These are phyloP conservation scores for Rhynchophorus ferrugineus DNA, from an alignment of 1,140 invertebrate species.

Conservation along the genomic window DNA sequence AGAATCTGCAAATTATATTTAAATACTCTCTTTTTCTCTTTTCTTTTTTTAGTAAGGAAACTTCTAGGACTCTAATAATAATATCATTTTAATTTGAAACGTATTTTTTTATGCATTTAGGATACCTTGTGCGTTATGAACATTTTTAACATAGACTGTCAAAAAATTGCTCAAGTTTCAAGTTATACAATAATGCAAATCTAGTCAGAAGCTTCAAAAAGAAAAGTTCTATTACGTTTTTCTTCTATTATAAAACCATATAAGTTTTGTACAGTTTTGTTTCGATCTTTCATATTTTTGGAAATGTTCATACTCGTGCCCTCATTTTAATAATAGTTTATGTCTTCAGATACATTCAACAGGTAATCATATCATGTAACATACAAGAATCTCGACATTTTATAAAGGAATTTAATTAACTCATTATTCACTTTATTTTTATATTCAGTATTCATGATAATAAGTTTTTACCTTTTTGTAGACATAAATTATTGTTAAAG, in stretches of 20 bases:
- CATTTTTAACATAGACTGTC: slow-evolving; percentile 6
- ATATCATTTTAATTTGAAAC: slow-evolving; percentile 2
- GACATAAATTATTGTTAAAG: background rate
- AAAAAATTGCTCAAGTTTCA: background rate
- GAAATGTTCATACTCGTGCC: slow-evolving; percentile 27
- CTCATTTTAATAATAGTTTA: slow-evolving; percentile 4
- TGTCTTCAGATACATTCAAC: background rate
- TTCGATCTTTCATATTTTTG: slow-evolving; percentile 8
- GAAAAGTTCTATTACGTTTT: slow-evolving; percentile 1
- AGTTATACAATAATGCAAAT: slow-evolving; percentile 3
- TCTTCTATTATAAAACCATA: background rate
- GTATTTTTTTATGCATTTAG: slow-evolving; percentile 9
- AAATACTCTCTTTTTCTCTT: background rate
- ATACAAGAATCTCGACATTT: background rate
- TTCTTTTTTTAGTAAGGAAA: background rate
- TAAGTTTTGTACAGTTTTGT: slow-evolving; percentile 5
- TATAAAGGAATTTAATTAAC: background rate
- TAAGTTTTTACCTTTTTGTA: slow-evolving; percentile 1
- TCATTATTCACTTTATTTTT: background rate
- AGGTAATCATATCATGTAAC: background rate
- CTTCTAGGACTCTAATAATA: background rate
- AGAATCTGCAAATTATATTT: slow-evolving; percentile 23
- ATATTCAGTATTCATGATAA: background rate
- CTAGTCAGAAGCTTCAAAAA: slow-evolving; percentile 9
- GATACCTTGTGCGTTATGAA: slow-evolving; percentile 2